These are phyloP conservation scores for Galeruca laticollis DNA, from an alignment of 2,888 invertebrate genomes.

Conservation along the genomic window DNA sequence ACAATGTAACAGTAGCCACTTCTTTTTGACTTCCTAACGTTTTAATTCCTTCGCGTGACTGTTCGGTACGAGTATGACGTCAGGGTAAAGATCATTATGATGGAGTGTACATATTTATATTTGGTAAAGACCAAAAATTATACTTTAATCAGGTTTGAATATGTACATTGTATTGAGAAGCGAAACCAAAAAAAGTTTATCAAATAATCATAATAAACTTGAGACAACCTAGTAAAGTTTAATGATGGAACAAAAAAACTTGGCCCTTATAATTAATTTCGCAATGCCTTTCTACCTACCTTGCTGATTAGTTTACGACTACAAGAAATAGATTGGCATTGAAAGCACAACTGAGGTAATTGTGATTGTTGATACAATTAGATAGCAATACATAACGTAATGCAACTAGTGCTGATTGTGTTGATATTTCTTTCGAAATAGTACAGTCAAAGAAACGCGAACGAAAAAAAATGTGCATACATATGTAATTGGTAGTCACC, in stretches of 20 bases:
- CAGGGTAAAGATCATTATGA: no score
- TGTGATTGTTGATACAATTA: slow-evolving; percentile 63
- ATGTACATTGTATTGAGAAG: no score
- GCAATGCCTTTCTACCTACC: slow-evolving; percentile 37
- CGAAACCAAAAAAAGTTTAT: no score
- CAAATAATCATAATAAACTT: no score
- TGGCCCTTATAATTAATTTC: slow-evolving; percentile 26
- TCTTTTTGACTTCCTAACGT: no score
- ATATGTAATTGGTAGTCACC: slow-evolving; percentile 35
- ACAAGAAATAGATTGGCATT: slow-evolving; percentile 60
- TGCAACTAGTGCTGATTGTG: slow-evolving; percentile 52
- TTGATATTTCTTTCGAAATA: slow-evolving; percentile 39
- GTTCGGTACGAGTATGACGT: no score
- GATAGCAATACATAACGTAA: slow-evolving; percentile 59
- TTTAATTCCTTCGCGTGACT: no score
- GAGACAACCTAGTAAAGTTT: no score
- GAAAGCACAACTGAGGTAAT: slow-evolving; percentile 59
- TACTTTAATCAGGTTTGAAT: no score
- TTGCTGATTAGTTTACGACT: slow-evolving; percentile 54
- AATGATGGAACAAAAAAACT: slow-evolving; percentile 9
- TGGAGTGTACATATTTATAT: no score
- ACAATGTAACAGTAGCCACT: no score
- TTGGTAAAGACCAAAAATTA: no score
- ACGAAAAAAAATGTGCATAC: slow-evolving; percentile 23
- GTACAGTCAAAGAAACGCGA: slow-evolving; percentile 34